These are phyloP conservation scores for Drosophila neutralis DNA, from an alignment of 2,888 invertebrate species.

Conservation along the genomic window DNA sequence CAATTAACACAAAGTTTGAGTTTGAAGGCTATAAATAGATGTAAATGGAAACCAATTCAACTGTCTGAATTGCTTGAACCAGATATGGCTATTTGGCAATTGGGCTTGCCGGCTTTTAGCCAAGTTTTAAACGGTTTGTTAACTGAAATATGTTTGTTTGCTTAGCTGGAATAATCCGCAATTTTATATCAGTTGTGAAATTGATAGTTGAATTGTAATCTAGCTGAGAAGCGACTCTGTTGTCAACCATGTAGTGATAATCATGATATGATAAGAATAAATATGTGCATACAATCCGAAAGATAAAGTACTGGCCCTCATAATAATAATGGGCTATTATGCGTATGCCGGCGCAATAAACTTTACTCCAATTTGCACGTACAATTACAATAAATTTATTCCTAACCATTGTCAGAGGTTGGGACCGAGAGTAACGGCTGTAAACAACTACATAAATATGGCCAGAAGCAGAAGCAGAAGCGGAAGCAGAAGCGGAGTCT, in stretches of 20 bases:
- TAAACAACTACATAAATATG: slow-evolving; percentile 76
- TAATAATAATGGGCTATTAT: slow-evolving; percentile 41
- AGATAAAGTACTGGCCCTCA: slow-evolving; percentile 1
- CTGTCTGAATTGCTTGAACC: background rate
- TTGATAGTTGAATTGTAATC: background rate
- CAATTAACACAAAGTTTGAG: background rate
- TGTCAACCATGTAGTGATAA: background rate
- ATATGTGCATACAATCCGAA: slow-evolving; percentile 1
- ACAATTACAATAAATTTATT: slow-evolving; percentile 73
- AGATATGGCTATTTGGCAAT: background rate
- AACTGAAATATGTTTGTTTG: background rate
- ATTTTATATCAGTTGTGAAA: background rate
- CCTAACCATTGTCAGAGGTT: slow-evolving; percentile 48
- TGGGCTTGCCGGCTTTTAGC: background rate
- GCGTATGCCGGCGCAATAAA: slow-evolving; percentile 51
- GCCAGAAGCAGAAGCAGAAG: background rate
- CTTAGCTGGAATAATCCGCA: background rate
- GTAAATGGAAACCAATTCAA: background rate
- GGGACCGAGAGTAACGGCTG: slow-evolving; percentile 31
- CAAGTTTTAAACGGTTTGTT: background rate
- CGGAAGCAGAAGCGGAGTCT: background rate
- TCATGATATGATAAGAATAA: background rate
- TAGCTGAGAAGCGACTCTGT: background rate
- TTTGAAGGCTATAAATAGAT: background rate
- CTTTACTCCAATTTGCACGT: slow-evolving; percentile 66